Evolutionary conservation across 2,797 vertebrate genomes (phyloP), one percentile per base, ranked within the genome.

Genomic region (Melanotaenia nigrans): DNA sequence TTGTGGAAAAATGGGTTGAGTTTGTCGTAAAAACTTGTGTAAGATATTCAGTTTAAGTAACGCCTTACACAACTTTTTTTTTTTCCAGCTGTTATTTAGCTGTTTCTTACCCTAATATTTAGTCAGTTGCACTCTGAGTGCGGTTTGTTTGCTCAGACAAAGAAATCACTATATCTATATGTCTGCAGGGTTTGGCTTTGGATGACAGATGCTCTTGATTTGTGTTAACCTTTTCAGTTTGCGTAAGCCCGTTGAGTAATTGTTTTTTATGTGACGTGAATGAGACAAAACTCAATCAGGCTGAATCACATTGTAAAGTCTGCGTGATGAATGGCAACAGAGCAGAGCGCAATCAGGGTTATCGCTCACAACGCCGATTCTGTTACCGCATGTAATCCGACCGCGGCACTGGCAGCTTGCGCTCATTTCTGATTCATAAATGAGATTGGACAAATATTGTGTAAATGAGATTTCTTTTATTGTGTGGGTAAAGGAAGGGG

Each of bases 221-320:
- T 71, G 40, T 12, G 49, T 82, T 89, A 74, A 87, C 86, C 81
- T 90, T 90, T 87, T 55, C 58, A 0, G 7, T 68, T 73, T 78
- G 69, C 42, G 70, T 78, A 62, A 83, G 57, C 70, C 63, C 7
- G 30, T 75, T 77, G 63, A 56, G 64, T 78, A 71, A 85, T 71
- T 54, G 33, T 74, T 77, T 57, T 84, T 68, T 75, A 61, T 68
- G 68, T 72, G 60, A 70, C 24, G 0, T 35, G 45, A 73, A 33
- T 35, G 2, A 71, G 51, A 38, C 54, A 12, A 62, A 86, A 83
- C 68, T 66, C 16, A 62, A 83, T 87, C 47, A 78, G 54, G 22
- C 54, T 2, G 20, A 77, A 81, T 78, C 49, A 51, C 64, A 80
- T 78, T 77, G 65, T 65, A 57, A 40, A 40, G 9, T 42, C 18